phyloP scores from a whole-genome alignment of 1,140 invertebrate species.

The Meteorus sp. region DNA sequence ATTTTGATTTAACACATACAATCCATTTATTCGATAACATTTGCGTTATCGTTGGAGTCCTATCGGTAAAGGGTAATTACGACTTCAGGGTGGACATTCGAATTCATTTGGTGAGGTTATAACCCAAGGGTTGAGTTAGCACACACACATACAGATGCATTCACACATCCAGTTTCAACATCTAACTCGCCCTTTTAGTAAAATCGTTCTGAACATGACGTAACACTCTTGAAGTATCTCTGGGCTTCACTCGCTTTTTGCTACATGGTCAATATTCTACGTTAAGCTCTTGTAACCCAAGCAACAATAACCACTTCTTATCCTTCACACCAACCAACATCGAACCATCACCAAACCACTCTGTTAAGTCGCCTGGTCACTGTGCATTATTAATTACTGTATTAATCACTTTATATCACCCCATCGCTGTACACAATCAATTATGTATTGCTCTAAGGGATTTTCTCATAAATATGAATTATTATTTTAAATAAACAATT shows the following conservation, averaged over 20 bases:
- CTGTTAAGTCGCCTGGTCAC: slow-evolving; percentile 45
- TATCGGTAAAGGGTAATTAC: slow-evolving; percentile 31
- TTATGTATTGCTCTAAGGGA: slow-evolving; percentile 48
- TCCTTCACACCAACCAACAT: too few relatives aligned
- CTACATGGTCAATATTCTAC: too few relatives aligned
- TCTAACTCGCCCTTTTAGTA: slow-evolving; percentile 33
- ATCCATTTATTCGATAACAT: slow-evolving; percentile 11
- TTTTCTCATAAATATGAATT: too few relatives aligned
- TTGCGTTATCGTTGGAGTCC: slow-evolving; percentile 24
- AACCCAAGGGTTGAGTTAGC: slow-evolving; percentile 3
- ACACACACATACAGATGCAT: too few relatives aligned
- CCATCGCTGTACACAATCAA: slow-evolving; percentile 51
- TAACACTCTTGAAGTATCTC: slow-evolving; percentile 52
- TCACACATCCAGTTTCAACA: too few relatives aligned
- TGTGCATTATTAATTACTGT: slow-evolving; percentile 60
- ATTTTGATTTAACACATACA: neutral
- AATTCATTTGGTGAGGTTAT: slow-evolving; percentile 27
- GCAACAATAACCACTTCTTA: slow-evolving; percentile 29
- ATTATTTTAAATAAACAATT: too few relatives aligned
- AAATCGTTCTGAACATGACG: slow-evolving; percentile 58
- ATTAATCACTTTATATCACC: slow-evolving; percentile 53
- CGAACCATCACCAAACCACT: too few relatives aligned
- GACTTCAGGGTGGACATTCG: slow-evolving; percentile 27
- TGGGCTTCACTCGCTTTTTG: slow-evolving; percentile 22
- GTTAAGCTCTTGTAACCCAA: too few relatives aligned